phyloP scores from a whole-genome alignment of 2,797 vertebrate species.

The Hippopotamyrus pictus region DNA sequence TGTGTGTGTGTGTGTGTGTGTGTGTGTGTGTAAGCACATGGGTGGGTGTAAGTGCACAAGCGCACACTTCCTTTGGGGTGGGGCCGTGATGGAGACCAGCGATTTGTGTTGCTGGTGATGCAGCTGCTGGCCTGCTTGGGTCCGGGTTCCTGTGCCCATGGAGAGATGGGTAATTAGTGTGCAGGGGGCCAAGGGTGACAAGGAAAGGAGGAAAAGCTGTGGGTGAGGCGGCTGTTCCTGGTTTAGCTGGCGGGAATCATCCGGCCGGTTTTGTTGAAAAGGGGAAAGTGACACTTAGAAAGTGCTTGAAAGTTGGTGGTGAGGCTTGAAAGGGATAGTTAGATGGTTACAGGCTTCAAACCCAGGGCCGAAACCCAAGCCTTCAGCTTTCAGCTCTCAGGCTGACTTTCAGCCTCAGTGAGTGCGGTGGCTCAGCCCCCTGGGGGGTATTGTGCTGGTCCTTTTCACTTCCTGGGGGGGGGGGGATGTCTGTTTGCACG shows the following conservation, averaged over 20 bases:
- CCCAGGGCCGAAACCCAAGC: not conserved
- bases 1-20: not conserved
- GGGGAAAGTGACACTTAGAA: not conserved
- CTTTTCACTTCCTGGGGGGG: not conserved
- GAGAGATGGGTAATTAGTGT: not conserved
- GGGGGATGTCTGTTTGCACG: not conserved
- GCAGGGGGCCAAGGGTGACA: not conserved
- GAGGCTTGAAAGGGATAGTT: not conserved
- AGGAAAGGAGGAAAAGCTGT: not conserved
- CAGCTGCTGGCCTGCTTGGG: not conserved
- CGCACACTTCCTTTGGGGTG: not conserved
- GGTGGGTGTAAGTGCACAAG: not conserved
- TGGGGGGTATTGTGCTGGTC: not conserved
- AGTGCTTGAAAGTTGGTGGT: not conserved
- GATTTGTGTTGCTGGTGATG: not conserved
- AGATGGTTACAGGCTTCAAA: not conserved
- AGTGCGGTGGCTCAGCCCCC: not conserved
- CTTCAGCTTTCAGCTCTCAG: not conserved
- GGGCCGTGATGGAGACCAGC: not conserved
- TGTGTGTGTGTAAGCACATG: not conserved
- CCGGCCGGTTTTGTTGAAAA: not conserved
- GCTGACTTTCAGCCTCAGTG: not conserved
- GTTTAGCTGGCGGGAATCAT: not conserved
- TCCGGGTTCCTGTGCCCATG: not conserved
- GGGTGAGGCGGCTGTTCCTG: not conserved